phyloP scores from a whole-genome alignment of 2,113 vertebrate species.

The Sander vitreus region DNA sequence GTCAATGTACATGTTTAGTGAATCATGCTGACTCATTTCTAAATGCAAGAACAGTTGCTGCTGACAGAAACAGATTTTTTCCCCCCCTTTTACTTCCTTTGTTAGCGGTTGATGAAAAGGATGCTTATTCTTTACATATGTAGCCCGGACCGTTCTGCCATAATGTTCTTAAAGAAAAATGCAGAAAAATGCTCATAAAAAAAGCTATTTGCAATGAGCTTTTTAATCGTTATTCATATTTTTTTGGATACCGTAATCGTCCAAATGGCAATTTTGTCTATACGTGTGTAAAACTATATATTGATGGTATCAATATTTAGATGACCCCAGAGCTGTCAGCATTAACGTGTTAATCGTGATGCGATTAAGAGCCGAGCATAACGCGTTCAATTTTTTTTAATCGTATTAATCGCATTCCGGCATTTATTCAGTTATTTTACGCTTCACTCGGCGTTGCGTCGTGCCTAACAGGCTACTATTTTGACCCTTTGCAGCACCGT shows the following conservation, averaged over 20 bases:
- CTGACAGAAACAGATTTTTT: neutral
- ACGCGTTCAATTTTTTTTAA: no score
- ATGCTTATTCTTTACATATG: neutral
- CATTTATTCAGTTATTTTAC: no score
- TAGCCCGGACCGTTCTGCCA: neutral
- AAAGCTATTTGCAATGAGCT: neutral
- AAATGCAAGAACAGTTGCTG: neutral
- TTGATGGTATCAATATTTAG: neutral
- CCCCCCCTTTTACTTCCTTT: neutral
- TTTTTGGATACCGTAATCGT: neutral
- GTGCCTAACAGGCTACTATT: no score
- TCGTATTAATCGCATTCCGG: no score
- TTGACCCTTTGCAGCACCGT: no score
- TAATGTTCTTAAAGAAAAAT: neutral
- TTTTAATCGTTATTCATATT: neutral
- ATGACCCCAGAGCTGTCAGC: no score
- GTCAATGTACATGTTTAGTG: neutral
- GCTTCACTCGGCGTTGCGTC: no score
- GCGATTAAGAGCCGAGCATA: no score
- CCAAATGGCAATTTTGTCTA: neutral
- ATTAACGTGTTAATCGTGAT: no score
- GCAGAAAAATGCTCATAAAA: neutral
- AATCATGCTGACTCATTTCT: constrained; percentile 2
- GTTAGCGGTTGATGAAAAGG: neutral
- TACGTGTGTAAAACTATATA: neutral